A percentile compares a stretch with the other conserved stretches of the same genome.
Evolutionary conservation across 2,797 vertebrate species (phyloP).

Genomic region (Phoxinus dragarum): DNA sequence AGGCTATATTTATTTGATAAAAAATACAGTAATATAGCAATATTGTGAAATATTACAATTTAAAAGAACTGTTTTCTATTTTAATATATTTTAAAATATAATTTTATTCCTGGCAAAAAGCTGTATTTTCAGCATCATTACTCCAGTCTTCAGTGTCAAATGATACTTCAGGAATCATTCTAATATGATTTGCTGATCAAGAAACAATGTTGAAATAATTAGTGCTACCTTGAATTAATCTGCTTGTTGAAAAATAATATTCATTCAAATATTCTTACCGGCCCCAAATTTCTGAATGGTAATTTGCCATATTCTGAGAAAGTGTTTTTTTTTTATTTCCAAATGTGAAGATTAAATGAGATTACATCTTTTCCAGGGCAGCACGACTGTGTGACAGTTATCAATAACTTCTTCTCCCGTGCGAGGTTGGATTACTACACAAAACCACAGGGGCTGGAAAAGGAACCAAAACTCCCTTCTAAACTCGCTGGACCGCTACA

Average conservation of each 20-base stretch:
- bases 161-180: no score
- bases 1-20: not conserved
- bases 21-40: not conserved
- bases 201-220: not conserved
- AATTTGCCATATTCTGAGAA: not conserved
- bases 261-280: not conserved
- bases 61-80: not conserved
- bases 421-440: constrained; percentile 95
- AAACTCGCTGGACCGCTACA: constrained; percentile 94
- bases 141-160: no score
- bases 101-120: not conserved
- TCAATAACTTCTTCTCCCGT: constrained; percentile 98
- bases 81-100: not conserved
- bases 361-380: constrained; percentile 81
- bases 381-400: constrained; percentile 96
- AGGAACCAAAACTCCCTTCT: constrained; percentile 89
- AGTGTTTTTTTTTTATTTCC: not conserved
- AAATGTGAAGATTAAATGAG: not conserved
- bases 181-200: not conserved
- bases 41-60: no score
- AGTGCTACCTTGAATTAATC: no score
- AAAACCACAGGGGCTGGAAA: constrained; percentile 92
- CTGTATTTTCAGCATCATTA: no score
- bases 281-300: not conserved
- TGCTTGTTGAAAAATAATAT: no score